Evolutionary conservation across 1,140 invertebrate species (phyloP).

Genomic region (Caenorhabditis inopinata): DNA sequence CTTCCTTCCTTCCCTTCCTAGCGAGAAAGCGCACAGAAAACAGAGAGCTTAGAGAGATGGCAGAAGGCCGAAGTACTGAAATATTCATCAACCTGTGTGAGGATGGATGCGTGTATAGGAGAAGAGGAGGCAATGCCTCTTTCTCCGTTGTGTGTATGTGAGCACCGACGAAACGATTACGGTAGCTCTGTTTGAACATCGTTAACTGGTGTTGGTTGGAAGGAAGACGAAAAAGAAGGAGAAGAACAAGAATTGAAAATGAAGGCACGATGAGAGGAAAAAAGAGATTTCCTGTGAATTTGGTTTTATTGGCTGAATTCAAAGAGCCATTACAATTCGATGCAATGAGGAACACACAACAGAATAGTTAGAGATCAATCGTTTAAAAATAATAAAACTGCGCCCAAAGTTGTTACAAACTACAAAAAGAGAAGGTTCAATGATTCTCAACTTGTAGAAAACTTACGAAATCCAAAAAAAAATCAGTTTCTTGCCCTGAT

Average conservation of each 20-base stretch:
- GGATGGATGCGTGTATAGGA: constrained; percentile 23
- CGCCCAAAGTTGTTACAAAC: no score
- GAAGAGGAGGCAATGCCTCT: background rate
- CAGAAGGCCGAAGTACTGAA: constrained; percentile 30
- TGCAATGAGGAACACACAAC: background rate
- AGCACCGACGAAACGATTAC: constrained; percentile 30
- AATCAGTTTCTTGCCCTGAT: no score
- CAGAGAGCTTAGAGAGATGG: background rate
- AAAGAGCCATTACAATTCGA: background rate
- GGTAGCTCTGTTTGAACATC: constrained; percentile 23
- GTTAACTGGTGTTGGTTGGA: background rate
- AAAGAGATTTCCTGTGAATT: background rate
- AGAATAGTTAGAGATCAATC: background rate
- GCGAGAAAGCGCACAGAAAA: background rate
- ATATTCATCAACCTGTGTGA: constrained; percentile 34
- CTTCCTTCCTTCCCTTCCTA: background rate
- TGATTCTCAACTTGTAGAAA: no score
- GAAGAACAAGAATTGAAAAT: constrained; percentile 24
- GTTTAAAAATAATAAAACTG: no score
- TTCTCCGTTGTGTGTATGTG: background rate
- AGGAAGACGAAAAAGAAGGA: background rate
- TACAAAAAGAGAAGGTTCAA: no score
- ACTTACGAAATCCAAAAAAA: no score
- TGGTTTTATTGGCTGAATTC: constrained; percentile 7
- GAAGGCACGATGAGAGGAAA: background rate